Evolutionary conservation across 2,888 invertebrate species (phyloP), one percentile per base, ranked within the genome.

Genomic region (Pseudococcus jackbeardsleyi): DNA sequence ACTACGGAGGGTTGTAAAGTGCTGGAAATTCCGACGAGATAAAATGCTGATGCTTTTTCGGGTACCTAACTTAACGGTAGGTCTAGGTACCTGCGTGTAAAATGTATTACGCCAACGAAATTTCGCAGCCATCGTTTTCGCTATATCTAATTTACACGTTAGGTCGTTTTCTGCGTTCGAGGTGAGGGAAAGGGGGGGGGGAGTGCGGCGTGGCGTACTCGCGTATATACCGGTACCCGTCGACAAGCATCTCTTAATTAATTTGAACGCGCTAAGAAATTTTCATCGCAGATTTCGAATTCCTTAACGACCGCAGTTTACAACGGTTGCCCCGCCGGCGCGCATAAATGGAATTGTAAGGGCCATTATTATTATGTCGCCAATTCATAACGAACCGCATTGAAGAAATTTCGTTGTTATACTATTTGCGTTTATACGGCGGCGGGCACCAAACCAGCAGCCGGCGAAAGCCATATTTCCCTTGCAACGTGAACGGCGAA

Each of bases 171-270:
- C 7, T 46, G 46, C 15, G 54, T 12, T 15, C 0, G 68, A 64
- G 19, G 33, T 12, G 26, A 19, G 6, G n/a, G 0, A 5, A 19
- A n/a, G 64, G n/a, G n/a, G 48, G 12, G 48, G 12, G n/a, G 6
- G n/a, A 6, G 54, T n/a, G 54, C 11, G 72, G 33, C 33, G 33
- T 33, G 68, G 33, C 26, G 72, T 33, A 33, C 15, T 82, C 79
- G 79, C 79, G 79, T 82, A 46, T 22, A 64, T 64, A 64, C 64
- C 22, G 64, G 22, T 64, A 64, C 64, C 79, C 79, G 46, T 72
- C 72, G 46, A 82, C 79, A 82, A 82, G 79, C 79, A 82, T 82
- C 79, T 82, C 79, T 82, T 82, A 82, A 82, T 82, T 82, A 82
- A 82, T 82, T 82, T 82, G 33, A 82, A 82, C 79, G 79, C 46